phyloP scores from a whole-genome alignment of 2,888 invertebrate species.

The Trissoscelio sp. region DNA sequence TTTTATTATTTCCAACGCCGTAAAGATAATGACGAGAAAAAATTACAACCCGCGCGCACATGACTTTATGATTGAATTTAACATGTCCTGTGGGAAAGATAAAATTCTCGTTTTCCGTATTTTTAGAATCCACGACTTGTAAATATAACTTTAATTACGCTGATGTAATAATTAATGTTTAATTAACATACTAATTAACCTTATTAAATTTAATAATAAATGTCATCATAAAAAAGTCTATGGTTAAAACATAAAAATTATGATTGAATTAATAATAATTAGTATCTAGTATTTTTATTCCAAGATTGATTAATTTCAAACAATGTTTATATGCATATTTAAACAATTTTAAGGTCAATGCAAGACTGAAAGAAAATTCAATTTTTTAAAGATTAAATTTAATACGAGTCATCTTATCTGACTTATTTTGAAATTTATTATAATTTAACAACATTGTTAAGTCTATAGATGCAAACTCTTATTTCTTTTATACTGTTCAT shows the following conservation, averaged over 20 bases:
- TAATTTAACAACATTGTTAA: no score
- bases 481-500: no score
- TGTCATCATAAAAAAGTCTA: constrained; percentile 29
- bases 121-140: constrained; percentile 6
- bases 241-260: constrained; percentile 12
- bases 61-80: constrained; percentile 34
- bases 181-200: constrained; percentile 49
- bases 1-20: constrained; percentile 40
- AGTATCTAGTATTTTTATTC: no score
- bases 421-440: no score
- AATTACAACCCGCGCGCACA: constrained; percentile 3
- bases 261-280: constrained; percentile 7
- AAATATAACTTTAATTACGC: neutral
- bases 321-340: no score
- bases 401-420: no score
- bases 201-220: constrained; percentile 50
- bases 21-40: constrained; percentile 51
- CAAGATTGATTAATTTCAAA: no score
- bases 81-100: constrained; percentile 40
- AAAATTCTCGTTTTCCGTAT: constrained; percentile 19
- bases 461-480: no score
- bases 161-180: constrained; percentile 39
- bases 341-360: no score
- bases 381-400: no score
- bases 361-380: no score